phyloP scores from a whole-genome alignment of 92 coral and sea anemone genomes.

The Heteractis magnifica region DNA sequence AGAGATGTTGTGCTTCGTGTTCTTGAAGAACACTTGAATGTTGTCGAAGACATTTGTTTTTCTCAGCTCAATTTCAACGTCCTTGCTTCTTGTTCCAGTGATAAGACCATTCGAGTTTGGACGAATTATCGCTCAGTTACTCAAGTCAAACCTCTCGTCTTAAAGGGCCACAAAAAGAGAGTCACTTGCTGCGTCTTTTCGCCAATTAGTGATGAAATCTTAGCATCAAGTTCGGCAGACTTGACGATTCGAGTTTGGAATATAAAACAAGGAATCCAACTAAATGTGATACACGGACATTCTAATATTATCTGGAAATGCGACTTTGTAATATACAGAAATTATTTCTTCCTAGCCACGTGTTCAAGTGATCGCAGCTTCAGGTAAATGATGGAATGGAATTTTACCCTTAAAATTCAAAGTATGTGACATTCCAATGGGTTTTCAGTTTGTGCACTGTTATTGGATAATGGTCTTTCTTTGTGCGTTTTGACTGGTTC shows the following conservation, averaged over 20 bases:
- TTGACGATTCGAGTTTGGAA: slow-evolving; percentile 67
- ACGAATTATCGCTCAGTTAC: slow-evolving; percentile 29
- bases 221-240: slow-evolving; percentile 71
- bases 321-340: slow-evolving; percentile 39
- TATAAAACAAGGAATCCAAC: slow-evolving; percentile 30
- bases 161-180: slow-evolving; percentile 54
- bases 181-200: slow-evolving; percentile 59
- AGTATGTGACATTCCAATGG: too few species aligned
- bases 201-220: slow-evolving; percentile 39
- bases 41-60: slow-evolving; percentile 63
- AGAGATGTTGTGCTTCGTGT: slow-evolving; percentile 31
- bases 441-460: too few species aligned
- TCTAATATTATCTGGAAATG: slow-evolving; percentile 68
- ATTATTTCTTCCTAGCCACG: slow-evolving; percentile 41
- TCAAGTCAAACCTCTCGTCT: slow-evolving; percentile 15
- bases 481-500: too few species aligned
- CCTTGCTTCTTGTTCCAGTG: slow-evolving; percentile 64
- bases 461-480: too few species aligned
- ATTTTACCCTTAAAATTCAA: not conserved
- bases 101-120: slow-evolving; percentile 51
- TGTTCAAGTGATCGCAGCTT: slow-evolving; percentile 74
- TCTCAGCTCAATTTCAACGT: slow-evolving; percentile 47
- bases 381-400: slow-evolving; percentile 31
- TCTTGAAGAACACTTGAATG: slow-evolving; percentile 55
- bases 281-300: slow-evolving; percentile 49